Evolutionary conservation across 64 coral and sea anemone genomes (phyloP), one percentile per base, ranked within the genome.

Genomic region (Porites lutea): DNA sequence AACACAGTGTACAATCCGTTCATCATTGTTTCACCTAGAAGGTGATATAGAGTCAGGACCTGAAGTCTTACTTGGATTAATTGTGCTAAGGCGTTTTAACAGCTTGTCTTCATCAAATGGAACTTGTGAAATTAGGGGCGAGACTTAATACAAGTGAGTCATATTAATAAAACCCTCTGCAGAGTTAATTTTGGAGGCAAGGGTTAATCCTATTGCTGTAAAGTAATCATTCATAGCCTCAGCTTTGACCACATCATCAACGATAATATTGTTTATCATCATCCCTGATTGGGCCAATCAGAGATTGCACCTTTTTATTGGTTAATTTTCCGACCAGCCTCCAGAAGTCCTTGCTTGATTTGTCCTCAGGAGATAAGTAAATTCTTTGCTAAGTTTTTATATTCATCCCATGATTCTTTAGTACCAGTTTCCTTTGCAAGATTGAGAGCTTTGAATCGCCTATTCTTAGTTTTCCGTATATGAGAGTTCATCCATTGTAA

Each of bases 401-500:
- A 92, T 75, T 84, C 23, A 4, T 48, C 54, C 90, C 90, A 84
- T 16, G 46, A 59, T 68, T 44, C 65, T 47, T 48, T 69, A 48
- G 74, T 73, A 72, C 76, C 53, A 78, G 75, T 80, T 63, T 87
- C 73, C 62, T 93, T 86, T 75, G 78, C 86, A 12, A 19, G 86
- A 43, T 89, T 85, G 53, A 94, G 87, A 2, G 18, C 54, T 52
- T 59, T 83, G 72, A 50, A 89, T 59, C 92, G 54, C 22, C 49
- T 94, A 66, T 94, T 89, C 86, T 83, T 75, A 48, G 16, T 84
- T 95, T 95, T 90, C 27, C 88, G 75, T 7, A 95, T 90, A 8
- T 86, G 87, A 10, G 93, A 95, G 52, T 95, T 90, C 93, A 95
- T 86, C 93, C 93, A 90, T 59, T 81, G 82, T 23, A 95, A 61